These are phyloP conservation scores for Cataglyphis rosenhaueri DNA, from an alignment of 2,888 invertebrate genomes.

Conservation along the genomic window DNA sequence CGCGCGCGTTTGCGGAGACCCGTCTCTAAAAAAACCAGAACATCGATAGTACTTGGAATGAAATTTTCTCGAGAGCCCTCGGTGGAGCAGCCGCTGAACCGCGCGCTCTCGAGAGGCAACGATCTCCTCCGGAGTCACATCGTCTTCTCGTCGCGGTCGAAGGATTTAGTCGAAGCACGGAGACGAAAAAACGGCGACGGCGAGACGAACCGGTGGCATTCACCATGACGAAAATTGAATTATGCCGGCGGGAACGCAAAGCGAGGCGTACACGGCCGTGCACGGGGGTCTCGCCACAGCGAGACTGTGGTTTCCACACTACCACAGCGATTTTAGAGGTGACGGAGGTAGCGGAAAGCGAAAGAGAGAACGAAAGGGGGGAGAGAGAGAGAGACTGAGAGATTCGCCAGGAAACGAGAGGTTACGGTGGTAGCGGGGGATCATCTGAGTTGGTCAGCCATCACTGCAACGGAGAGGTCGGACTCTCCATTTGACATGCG, in stretches of 20 bases:
- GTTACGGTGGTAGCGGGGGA: constrained; percentile 53
- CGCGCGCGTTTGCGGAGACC: not conserved
- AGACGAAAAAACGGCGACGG: constrained; percentile 29
- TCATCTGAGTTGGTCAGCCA: constrained; percentile 73
- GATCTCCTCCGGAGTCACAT: constrained; percentile 31
- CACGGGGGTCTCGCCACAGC: constrained; percentile 34
- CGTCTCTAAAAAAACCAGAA: constrained; percentile 30
- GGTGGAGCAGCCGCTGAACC: constrained; percentile 48
- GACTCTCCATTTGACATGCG: constrained; percentile 77
- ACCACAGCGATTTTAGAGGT: constrained; percentile 53
- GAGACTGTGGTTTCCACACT: constrained; percentile 55
- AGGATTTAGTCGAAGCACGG: constrained; percentile 43
- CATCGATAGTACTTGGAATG: constrained; percentile 65
- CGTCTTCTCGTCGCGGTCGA: constrained; percentile 20
- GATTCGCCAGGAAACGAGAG: constrained; percentile 24
- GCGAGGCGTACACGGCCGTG: constrained; percentile 12
- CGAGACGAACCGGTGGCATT: constrained; percentile 39
- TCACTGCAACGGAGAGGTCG: constrained; percentile 67
- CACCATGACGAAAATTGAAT: constrained; percentile 62
- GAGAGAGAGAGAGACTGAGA: not conserved
- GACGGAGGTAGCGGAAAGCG: constrained; percentile 31
- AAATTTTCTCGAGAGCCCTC: constrained; percentile 68
- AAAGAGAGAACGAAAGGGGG: not conserved
- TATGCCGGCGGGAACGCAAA: constrained; percentile 37
- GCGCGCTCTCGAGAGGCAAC: constrained; percentile 37